Evolutionary conservation across 2,113 vertebrate species (phyloP), one percentile per base, ranked within the genome.

Genomic region (Malaclemys terrapin): DNA sequence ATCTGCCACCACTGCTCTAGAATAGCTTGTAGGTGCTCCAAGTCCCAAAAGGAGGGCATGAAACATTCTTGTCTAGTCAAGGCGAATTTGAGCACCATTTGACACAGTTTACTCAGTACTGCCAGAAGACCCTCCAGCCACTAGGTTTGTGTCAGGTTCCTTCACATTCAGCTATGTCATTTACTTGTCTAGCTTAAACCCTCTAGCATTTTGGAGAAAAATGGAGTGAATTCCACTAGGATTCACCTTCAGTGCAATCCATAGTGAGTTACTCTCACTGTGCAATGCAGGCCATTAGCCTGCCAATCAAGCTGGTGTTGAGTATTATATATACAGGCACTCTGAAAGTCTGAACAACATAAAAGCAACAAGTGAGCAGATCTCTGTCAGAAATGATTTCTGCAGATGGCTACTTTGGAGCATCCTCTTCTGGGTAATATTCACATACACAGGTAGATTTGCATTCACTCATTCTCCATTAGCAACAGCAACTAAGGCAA

Each of bases 401-500:
- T 52, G 47, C 47, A 45, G 80, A 14, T 20, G 80, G 29, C 8
- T 38, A 7, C 16, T 62, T 31, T 9, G 5, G 29, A 20, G 47
- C n/a, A 42, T 53, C 20, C 47, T 49, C 11, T 62, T 49, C 50
- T 7, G 31, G 4, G 6, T 62, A 29, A 56, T 42, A 52, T 19
- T 31, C 27, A 5, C 20, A 4, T 4, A 27, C 72, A 20, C 10
- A 16, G 12, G 45, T 5, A 47, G 24, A 27, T 88, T n/a, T 50
- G 25, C 79, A 76, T 19, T 59, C 31, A 54, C 47, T 62, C 47
- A 54, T 59, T 91, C 50, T 72, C 91, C 38, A 81, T 84, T 91
- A 87, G 82, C 83, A 75, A 35, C 56, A 89, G 47, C 80, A 85
- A 94, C 81, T 79, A 84, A 89, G 84, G 45, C n/a, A 79, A 20